Conservation (phyloP, 2,888 invertebrate species). For the Cerastis leucographa region DNA sequence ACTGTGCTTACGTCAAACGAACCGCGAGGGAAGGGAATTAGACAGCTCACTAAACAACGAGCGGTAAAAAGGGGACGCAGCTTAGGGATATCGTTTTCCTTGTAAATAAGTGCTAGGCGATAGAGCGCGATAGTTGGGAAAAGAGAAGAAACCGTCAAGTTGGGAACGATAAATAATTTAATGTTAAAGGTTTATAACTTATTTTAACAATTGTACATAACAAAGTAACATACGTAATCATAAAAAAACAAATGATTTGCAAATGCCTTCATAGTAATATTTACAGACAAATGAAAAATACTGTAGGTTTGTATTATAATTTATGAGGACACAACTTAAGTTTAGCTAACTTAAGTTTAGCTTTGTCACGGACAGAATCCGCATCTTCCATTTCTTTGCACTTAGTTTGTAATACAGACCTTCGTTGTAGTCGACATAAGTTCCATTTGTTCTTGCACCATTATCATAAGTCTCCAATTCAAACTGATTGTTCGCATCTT, state of each 20-base stretch:
- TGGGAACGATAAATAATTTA: constrained; percentile 7
- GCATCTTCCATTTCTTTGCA: background rate
- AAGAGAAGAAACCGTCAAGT: background rate
- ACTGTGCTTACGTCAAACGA: constrained; percentile 45
- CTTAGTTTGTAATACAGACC: background rate
- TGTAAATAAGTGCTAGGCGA: constrained; percentile 38
- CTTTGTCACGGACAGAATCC: background rate
- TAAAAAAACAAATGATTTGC: background rate
- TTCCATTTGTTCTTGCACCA: background rate
- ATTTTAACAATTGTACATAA: constrained; percentile 1
- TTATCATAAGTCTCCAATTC: background rate
- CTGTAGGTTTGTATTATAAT: background rate
- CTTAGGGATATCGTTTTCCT: constrained; percentile 43
- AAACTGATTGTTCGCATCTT: no score
- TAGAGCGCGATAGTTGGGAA: background rate
- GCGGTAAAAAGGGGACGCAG: background rate
- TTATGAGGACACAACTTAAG: background rate
- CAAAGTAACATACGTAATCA: background rate
- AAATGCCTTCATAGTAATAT: background rate
- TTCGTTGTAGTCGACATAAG: background rate
- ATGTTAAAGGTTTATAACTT: background rate
- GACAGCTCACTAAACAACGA: constrained; percentile 42
- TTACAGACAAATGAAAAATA: background rate
- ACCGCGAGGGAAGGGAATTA: constrained; percentile 46
- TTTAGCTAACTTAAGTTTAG: no score